Percentiles rank a stretch among this genome's conserved stretches.
phyloP scores from a whole-genome alignment of 2,888 invertebrate species.

The Aphodius granarius region DNA sequence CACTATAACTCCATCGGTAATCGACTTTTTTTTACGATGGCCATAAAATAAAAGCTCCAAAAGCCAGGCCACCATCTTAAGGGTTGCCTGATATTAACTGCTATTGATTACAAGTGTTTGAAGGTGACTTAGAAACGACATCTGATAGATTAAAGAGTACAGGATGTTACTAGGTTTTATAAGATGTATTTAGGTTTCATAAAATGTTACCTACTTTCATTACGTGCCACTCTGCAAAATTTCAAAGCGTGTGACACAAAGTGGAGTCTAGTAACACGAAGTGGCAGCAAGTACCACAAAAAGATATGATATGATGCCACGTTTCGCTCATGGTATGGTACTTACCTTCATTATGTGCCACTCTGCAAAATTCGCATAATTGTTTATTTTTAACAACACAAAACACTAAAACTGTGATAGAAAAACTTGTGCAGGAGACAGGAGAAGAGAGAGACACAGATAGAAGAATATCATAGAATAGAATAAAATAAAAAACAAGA shows the following conservation, averaged over 20 bases:
- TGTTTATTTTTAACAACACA: neutral
- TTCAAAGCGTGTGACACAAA: no score
- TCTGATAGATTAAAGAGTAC: neutral
- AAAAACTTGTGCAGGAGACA: neutral
- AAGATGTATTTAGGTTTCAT: neutral
- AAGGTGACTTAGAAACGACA: neutral
- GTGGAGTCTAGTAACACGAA: no score
- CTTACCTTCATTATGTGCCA: neutral
- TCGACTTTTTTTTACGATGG: neutral
- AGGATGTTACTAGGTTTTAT: neutral
- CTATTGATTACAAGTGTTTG: neutral
- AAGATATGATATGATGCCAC: no score
- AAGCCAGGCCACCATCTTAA: neutral
- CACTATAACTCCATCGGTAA: neutral
- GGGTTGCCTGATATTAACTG: neutral
- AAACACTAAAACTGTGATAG: neutral
- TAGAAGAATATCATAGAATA: no score
- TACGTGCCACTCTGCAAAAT: neutral
- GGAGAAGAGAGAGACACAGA: neutral
- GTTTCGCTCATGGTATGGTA: neutral
- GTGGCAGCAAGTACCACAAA: no score
- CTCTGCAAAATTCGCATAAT: neutral
- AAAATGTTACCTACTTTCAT: neutral
- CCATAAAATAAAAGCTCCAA: neutral
- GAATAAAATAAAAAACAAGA: constrained; percentile 1